Evolutionary conservation across 2,797 vertebrate species (phyloP).

Genomic region (Sciurus vulgaris): DNA sequence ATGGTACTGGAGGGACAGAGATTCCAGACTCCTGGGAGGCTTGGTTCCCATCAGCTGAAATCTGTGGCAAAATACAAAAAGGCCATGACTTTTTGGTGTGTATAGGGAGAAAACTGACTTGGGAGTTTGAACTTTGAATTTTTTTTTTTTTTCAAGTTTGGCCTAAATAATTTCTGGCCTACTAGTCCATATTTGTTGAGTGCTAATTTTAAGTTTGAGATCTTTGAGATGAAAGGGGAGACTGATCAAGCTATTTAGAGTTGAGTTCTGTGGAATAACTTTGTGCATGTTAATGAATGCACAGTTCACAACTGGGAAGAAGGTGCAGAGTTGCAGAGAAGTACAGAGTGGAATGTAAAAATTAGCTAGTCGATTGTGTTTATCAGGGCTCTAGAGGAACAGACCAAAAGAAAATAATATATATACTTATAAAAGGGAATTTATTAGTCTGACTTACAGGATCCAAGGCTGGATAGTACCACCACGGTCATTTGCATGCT

Average conservation of each 20-base stretch:
- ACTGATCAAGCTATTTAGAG: background rate
- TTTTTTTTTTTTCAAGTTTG: slow-evolving; percentile 1
- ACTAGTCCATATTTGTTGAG: background rate
- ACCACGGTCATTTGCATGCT: too few relatives aligned
- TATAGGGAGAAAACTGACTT: background rate
- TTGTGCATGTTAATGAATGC: background rate
- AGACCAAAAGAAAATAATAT: background rate
- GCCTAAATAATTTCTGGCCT: background rate
- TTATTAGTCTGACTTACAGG: too few relatives aligned
- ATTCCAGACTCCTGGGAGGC: background rate
- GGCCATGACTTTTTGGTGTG: background rate
- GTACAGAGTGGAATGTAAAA: background rate
- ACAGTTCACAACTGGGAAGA: background rate
- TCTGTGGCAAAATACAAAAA: background rate
- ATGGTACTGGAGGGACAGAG: background rate
- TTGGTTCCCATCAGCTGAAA: background rate
- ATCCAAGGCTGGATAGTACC: too few relatives aligned
- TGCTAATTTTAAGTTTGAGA: slow-evolving; percentile 33
- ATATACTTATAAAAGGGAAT: too few relatives aligned
- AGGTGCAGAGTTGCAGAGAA: background rate
- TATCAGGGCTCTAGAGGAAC: background rate
- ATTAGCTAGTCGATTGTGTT: background rate
- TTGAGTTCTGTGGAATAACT: background rate
- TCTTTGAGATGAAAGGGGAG: background rate
- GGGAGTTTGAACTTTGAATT: background rate